Percentiles rank a stretch among this genome's conserved stretches.
Evolutionary conservation across 2,113 vertebrate genomes (phyloP).

Genomic region (Actinemys pallida): DNA sequence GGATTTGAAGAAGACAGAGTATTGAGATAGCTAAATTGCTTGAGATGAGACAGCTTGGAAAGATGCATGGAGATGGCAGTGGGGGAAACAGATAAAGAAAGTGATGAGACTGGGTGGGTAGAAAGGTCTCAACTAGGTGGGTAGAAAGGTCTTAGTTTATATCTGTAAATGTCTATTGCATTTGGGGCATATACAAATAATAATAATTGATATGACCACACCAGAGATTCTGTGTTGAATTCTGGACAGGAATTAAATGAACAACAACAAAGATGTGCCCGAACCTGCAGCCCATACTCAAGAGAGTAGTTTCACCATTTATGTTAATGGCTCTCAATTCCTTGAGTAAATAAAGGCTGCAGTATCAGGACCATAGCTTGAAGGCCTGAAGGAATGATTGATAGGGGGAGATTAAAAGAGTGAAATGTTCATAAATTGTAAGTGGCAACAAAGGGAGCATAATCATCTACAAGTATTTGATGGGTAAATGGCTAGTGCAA

Average conservation of each 20-base stretch:
- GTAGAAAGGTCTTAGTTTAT: background rate
- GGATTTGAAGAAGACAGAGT: background rate
- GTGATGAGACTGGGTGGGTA: background rate
- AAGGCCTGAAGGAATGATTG: background rate
- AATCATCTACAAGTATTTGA: background rate
- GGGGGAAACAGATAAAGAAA: background rate
- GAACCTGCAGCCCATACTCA: background rate
- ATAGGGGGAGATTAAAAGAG: background rate
- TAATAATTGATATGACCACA: background rate
- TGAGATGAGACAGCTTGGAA: background rate
- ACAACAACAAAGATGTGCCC: background rate
- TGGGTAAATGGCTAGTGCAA: background rate
- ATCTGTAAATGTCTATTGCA: background rate
- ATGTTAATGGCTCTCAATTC: background rate
- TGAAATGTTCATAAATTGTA: background rate
- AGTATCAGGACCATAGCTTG: background rate
- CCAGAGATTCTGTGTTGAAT: background rate
- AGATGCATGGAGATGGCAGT: background rate
- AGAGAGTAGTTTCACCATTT: background rate
- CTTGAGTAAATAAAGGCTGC: background rate
- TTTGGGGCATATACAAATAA: background rate
- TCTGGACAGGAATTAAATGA: background rate
- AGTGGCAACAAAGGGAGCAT: background rate
- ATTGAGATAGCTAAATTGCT: background rate
- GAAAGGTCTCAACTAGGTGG: rapidly evolving